These are phyloP conservation scores for Agrochola circellaris DNA, from an alignment of 2,888 invertebrate species.

Conservation along the genomic window DNA sequence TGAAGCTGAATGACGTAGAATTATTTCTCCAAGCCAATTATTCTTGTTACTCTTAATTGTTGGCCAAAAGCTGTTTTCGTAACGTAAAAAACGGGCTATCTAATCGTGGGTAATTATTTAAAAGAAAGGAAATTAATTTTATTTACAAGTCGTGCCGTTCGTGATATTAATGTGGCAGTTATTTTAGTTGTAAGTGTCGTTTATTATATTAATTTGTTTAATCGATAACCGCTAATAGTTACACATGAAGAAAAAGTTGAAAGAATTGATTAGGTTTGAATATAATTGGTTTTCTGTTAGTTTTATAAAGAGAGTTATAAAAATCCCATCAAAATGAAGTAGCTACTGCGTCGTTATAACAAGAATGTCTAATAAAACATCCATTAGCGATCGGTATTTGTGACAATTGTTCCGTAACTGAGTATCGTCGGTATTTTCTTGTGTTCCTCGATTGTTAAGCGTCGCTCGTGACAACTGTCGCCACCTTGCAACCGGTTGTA, in stretches of 20 bases:
- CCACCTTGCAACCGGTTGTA: conserved; percentile 77
- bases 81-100: conserved; percentile 58
- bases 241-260: conserved; percentile 34
- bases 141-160: conserved; percentile 66
- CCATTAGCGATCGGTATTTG: conserved; percentile 66
- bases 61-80: conserved; percentile 68
- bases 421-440: conserved; percentile 73
- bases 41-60: conserved; percentile 74
- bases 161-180: conserved; percentile 47
- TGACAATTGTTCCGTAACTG: conserved; percentile 70
- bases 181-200: conserved; percentile 55
- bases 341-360: conserved; percentile 51
- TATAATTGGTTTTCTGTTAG: conserved; percentile 30
- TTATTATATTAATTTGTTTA: conserved; percentile 56
- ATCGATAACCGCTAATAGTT: conserved; percentile 41
- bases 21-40: conserved; percentile 71
- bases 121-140: conserved; percentile 69
- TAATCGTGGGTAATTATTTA: conserved; percentile 71
- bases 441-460: conserved; percentile 73
- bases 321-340: conserved; percentile 23
- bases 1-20: conserved; percentile 65
- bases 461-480: conserved; percentile 76
- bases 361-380: conserved; percentile 74
- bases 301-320: conserved; percentile 38
- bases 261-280: conserved; percentile 28